Conservation (phyloP, 2,113 vertebrate genomes). For the Chaetorhynchus papuensis region DNA sequence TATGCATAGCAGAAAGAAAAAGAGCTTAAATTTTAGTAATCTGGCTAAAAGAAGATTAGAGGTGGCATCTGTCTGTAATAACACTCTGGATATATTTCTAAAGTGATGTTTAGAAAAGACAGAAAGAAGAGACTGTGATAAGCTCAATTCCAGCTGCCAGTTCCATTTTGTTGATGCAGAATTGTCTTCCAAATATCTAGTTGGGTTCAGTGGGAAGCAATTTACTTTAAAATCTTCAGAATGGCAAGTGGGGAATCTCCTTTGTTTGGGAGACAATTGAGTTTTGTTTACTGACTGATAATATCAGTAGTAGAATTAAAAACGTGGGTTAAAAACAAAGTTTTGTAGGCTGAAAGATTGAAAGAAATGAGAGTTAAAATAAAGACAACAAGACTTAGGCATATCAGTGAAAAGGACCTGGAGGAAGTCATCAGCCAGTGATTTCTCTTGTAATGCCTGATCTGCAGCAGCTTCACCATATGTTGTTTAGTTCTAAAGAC, state of each 20-base stretch:
- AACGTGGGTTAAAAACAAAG: background rate
- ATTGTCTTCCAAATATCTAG: background rate
- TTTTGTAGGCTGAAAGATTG: background rate
- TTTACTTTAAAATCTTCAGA: background rate
- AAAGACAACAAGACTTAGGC: background rate
- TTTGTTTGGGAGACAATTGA: background rate
- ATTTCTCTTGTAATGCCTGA: background rate
- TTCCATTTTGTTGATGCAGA: background rate
- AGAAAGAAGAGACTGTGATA: background rate
- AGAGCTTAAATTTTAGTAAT: background rate
- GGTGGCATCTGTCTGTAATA: background rate
- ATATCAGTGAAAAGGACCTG: background rate
- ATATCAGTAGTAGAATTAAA: background rate
- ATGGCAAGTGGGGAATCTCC: background rate
- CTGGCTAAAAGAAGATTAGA: background rate
- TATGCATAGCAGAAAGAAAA: background rate
- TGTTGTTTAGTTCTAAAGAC: background rate
- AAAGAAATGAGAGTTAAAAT: background rate
- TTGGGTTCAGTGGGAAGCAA: background rate
- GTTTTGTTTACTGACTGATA: background rate
- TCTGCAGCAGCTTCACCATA: background rate
- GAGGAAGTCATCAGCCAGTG: background rate
- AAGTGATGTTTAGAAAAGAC: background rate
- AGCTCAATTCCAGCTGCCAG: background rate
- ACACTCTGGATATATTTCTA: background rate